Conservation (phyloP, 1,140 invertebrate genomes). For the Drosophila ficusphila region DNA sequence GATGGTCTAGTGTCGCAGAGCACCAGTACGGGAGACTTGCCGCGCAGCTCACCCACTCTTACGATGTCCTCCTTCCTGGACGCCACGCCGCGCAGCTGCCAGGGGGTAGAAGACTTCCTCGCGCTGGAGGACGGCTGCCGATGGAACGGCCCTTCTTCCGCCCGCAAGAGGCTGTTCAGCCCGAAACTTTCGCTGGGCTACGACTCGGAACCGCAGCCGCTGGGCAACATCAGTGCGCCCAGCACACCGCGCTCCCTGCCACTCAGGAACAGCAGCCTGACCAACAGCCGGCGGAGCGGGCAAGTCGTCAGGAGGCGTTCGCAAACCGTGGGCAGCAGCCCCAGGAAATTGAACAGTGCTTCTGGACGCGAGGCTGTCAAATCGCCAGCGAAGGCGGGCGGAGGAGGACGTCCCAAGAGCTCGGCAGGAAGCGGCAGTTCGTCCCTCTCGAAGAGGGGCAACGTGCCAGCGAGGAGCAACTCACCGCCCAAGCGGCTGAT, state of each 20-base stretch:
- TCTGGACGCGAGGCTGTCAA: neutral
- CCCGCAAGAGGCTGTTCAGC: constrained; percentile 54
- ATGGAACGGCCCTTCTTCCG: neutral
- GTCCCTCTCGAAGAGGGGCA: neutral
- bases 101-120: neutral
- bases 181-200: neutral
- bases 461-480: neutral
- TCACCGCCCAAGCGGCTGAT: neutral
- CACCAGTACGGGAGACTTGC: constrained; percentile 35
- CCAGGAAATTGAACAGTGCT: neutral
- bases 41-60: neutral
- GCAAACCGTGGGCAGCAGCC: neutral
- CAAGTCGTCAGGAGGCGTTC: neutral
- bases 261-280: constrained; percentile 33
- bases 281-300: constrained; percentile 21
- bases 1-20: constrained; percentile 9
- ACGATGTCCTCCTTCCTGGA: neutral
- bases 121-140: neutral
- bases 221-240: constrained; percentile 3
- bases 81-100: constrained; percentile 4
- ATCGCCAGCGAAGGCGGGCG: neutral
- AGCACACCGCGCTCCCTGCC: constrained; percentile 38
- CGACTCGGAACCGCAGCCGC: constrained; percentile 32
- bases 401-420: neutral
- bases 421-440: neutral